Evolutionary conservation across 2,888 invertebrate species (phyloP), one percentile per base, ranked within the genome.

Genomic region (Agriopis marginaria): DNA sequence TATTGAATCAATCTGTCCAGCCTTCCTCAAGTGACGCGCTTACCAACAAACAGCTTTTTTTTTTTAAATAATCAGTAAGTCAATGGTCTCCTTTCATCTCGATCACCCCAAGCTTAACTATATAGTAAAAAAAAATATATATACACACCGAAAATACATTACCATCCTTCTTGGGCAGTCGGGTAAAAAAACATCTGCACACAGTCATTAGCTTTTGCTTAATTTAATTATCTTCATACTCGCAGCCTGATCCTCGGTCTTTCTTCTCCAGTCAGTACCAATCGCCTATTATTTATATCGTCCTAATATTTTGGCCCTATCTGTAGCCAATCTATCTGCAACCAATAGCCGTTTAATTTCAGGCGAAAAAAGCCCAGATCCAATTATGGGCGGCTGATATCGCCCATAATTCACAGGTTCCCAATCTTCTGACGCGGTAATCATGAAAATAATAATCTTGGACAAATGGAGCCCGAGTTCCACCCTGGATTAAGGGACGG

Each of bases 361-460:
- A 32, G 58, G 32, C 63, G 55, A 68, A 75, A 74, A 70, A 70
- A 54, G 54, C 56, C 66, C 53, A 49, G 44, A 70, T 59, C 72
- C 72, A 75, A 72, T 75, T 68, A 71, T 45, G 54, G 56, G 60
- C 44, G 8, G 55, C 47, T 65, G 64, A 72, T 60, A 66, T 60
- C 64, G 72, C n/a, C 72, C 65, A 69, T 72, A 66, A 72, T 50
- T 72, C 63, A 71, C 66, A 58, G 61, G 58, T 55, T 58, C 58
- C 71, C 69, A 64, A 72, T 68, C 54, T 64, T 58, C 63, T 53
- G 66, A 66, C 68, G 69, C 50, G 42, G 54, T 76, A 71, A 79
- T 79, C 79, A 83, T 82, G 78, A 82, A 80, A 83, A 83, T 83
- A 82, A 82, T 82, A 80, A 78, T 77, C 77, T 76, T 75, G 79